phyloP scores from a whole-genome alignment of 2,888 invertebrate species.

The Ectemnius cavifrons region DNA sequence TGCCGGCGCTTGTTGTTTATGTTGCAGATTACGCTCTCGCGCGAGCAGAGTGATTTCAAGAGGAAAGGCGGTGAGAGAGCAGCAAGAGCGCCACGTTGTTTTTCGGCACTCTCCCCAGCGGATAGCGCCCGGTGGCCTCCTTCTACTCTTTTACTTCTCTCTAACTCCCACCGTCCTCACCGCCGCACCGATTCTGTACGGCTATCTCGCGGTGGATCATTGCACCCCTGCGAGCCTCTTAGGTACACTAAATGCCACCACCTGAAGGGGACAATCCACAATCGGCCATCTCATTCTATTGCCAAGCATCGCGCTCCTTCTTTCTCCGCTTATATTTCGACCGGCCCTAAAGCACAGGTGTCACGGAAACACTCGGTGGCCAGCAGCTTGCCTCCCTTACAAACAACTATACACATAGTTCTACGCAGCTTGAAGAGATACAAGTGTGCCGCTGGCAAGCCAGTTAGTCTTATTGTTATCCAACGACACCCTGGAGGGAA shows the following conservation, averaged over 20 bases:
- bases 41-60: conserved; percentile 16
- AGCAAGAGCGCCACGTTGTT: conserved; percentile 37
- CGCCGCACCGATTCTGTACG: conserved; percentile 66
- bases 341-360: no score
- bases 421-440: neutral
- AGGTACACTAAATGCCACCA: conserved; percentile 70
- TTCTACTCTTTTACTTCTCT: no score
- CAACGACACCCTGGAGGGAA: conserved; percentile 64
- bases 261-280: conserved; percentile 20
- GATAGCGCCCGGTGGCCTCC: neutral
- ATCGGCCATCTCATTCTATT: neutral
- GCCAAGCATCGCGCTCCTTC: neutral
- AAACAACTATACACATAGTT: no score
- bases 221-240: conserved; percentile 73
- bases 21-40: conserved; percentile 4
- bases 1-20: conserved; percentile 1
- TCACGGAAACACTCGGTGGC: no score
- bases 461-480: conserved; percentile 73
- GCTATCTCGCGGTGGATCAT: conserved; percentile 69
- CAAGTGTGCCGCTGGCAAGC: conserved; percentile 38
- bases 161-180: conserved; percentile 19
- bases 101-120: conserved; percentile 44
- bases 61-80: neutral
- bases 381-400: no score
- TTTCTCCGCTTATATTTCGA: no score